Evolutionary conservation across 2,113 vertebrate species (phyloP), one percentile per base, ranked within the genome.

Genomic region (Talpa occidentalis): DNA sequence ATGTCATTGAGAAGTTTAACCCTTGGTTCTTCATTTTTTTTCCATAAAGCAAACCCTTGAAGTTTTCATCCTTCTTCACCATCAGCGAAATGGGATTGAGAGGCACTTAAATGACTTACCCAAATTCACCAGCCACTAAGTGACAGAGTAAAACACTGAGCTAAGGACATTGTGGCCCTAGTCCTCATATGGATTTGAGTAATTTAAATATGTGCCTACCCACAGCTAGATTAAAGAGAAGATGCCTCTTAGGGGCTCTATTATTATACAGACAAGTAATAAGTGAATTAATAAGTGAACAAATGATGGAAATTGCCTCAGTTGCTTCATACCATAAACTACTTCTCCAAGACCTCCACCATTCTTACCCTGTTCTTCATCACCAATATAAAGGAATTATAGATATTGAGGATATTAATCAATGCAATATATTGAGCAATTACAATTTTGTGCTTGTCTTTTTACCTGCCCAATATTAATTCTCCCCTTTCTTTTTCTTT

Each of bases 351-450:
- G 47, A 28, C 10, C 4, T 24, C 11, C 3, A 17, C 6, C 32
- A 32, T 3, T 14, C 2, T 64, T 28, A 26, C 24, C 28, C 17
- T 78, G 8, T 66, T 78, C 35, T 62, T 52, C 32, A 21, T 72
- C 32, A 72, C 19, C 52, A n/a, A 70, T 3, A 54, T 6, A 42
- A n/a, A 93, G 56, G 35, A 37, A 42, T 12, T 84, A 83, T 74
- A 92, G 10, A 24, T 67, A 44, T 70, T 73, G 66, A 64, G 35
- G 30, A 52, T 77, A 90, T 6, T 40, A 12, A 3, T 54, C 49
- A 88, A 32, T 44, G 5, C 22, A 90, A 82, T 52, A 93, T 87
- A 88, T 16, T 62, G 8, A 85, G 40, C 92, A 90, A 70, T 54
- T 35, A 66, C 9, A 8, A 88, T 49, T 91, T 49, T 49, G 47